A percentile compares a stretch with the other conserved stretches of the same genome.
Evolutionary conservation across 1,140 invertebrate genomes (phyloP).

Genomic region (Calycopis cecrops): DNA sequence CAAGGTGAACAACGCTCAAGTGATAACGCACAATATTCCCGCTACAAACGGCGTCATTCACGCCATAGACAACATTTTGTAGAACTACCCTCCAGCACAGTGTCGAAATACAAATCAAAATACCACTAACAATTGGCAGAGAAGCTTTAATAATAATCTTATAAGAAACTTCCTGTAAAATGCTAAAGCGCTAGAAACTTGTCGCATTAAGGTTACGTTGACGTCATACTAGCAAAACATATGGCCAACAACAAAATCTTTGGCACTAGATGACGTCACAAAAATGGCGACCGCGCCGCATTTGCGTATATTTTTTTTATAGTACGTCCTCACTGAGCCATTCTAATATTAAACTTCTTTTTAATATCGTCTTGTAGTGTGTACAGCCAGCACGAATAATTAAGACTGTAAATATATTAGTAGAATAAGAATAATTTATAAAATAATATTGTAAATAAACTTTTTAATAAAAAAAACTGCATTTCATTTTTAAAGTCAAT

Average conservation of each 20-base stretch:
- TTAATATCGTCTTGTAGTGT: conserved; percentile 15
- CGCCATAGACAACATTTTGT: conserved; percentile 85
- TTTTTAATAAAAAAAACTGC: conserved; percentile 35
- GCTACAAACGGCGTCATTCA: conserved; percentile 93
- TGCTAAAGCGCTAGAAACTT: too few species aligned
- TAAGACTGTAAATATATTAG: conserved; percentile 68
- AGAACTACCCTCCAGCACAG: conserved; percentile 50
- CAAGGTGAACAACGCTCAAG: conserved; percentile 85
- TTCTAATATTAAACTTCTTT: neutral
- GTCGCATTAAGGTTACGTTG: too few species aligned
- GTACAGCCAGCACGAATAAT: conserved; percentile 24
- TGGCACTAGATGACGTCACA: too few species aligned
- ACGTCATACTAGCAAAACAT: too few species aligned
- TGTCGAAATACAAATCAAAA: conserved; percentile 16
- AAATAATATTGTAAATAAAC: conserved; percentile 69
- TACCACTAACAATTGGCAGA: conserved; percentile 1
- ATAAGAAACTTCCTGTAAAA: conserved; percentile 2
- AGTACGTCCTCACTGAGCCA: too few species aligned
- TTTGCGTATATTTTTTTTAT: too few species aligned
- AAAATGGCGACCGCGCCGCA: too few species aligned
- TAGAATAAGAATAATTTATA: conserved; percentile 67
- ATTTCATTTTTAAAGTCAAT: conserved; percentile 25
- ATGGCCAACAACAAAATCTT: too few species aligned
- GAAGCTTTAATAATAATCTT: conserved; percentile 12
- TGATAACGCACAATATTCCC: conserved; percentile 87